Conservation (phyloP, 2,113 vertebrate genomes). For the Atractosteus spatula region DNA sequence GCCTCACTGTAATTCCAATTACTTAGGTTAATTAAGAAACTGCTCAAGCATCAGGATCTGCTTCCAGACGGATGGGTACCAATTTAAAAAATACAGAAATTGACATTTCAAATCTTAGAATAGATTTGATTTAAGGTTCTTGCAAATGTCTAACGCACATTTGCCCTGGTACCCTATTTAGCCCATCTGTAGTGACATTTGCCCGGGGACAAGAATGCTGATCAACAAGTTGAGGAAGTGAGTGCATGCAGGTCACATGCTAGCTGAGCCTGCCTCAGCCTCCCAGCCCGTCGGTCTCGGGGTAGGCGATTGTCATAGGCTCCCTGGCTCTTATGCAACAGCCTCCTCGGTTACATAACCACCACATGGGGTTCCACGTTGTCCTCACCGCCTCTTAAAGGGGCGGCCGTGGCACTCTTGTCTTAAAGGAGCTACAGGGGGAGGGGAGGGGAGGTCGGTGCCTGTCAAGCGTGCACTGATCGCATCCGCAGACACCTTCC, state of each 20-base stretch:
- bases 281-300: not conserved
- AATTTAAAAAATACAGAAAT: no score
- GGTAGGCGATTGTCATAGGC: slow-evolving; percentile 42
- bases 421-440: slow-evolving; percentile 48
- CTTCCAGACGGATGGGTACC: no score
- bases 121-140: no score
- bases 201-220: slow-evolving; percentile 33
- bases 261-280: slow-evolving; percentile 10
- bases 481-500: not conserved
- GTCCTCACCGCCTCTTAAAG: slow-evolving; percentile 30
- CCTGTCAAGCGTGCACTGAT: not conserved
- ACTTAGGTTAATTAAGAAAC: no score
- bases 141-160: slow-evolving; percentile 6
- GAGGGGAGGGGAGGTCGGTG: slow-evolving; percentile 53
- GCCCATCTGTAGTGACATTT: no score
- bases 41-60: no score
- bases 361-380: slow-evolving; percentile 44
- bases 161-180: slow-evolving; percentile 20
- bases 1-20: no score
- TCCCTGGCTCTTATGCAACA: slow-evolving; percentile 54
- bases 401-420: slow-evolving; percentile 18
- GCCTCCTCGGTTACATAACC: slow-evolving; percentile 59
- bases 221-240: slow-evolving; percentile 24
- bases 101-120: no score
- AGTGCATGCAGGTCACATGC: slow-evolving; percentile 19